Percentiles rank a stretch among this genome's conserved stretches.
Evolutionary conservation across 2,888 invertebrate species (phyloP).

Genomic region (Vanessa cardui): DNA sequence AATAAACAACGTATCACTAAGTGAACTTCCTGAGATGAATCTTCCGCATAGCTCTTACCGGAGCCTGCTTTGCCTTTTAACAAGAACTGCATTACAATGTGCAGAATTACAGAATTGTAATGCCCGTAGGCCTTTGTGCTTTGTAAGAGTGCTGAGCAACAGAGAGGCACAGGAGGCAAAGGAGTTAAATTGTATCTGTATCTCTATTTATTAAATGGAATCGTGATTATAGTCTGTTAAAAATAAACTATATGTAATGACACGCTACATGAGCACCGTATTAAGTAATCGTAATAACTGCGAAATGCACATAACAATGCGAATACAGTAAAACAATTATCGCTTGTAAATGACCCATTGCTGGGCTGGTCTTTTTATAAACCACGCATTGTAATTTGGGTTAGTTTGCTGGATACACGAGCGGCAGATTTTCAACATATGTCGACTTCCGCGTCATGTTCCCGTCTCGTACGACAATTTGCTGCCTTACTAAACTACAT

Average conservation of each 20-base stretch:
- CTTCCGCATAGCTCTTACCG: constrained; percentile 21
- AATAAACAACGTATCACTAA: not conserved
- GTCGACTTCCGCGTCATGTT: too few species aligned
- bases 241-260: not conserved
- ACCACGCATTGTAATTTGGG: too few species aligned
- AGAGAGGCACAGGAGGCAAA: not conserved
- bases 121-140: too few species aligned
- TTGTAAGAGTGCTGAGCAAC: not conserved
- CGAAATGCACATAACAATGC: not conserved
- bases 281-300: not conserved
- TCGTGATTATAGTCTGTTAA: not conserved
- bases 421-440: too few species aligned
- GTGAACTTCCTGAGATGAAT: constrained; percentile 7
- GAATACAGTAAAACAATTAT: not conserved
- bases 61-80: constrained; percentile 18
- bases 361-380: too few species aligned
- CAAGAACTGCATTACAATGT: constrained; percentile 11
- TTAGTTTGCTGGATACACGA: too few species aligned
- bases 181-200: not conserved
- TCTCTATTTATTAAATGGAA: not conserved
- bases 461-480: too few species aligned
- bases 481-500: too few species aligned
- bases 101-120: not conserved
- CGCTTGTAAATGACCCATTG: too few species aligned
- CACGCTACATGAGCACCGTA: not conserved